Evolutionary conservation across 1,140 invertebrate species (phyloP).

Genomic region (Platyscapa corneri): DNA sequence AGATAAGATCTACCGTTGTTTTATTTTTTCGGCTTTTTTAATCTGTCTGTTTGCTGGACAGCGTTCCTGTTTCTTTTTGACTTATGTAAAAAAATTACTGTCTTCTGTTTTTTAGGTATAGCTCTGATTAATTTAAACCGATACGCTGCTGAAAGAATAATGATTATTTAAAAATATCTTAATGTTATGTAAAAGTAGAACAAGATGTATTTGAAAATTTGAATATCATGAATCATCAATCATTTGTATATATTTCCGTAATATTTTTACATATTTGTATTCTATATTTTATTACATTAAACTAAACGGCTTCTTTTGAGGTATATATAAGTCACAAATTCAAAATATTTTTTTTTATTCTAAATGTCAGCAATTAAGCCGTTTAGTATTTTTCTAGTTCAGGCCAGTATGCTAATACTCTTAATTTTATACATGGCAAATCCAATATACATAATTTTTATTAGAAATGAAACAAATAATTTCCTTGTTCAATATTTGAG

Average conservation of each 20-base stretch:
- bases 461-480: no score
- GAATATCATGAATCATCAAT: neutral
- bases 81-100: neutral
- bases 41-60: neutral
- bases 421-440: no score
- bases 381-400: neutral
- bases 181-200: neutral
- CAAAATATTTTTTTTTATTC: neutral
- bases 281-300: neutral
- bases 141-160: conserved; percentile 19
- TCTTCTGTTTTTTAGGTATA: neutral
- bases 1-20: conserved; percentile 30
- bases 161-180: conserved; percentile 5
- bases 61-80: conserved; percentile 13
- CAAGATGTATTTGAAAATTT: neutral
- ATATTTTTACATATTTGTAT: neutral
- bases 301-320: no score
- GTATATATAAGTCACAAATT: no score
- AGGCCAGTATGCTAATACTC: neutral
- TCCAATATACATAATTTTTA: no score
- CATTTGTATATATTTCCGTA: neutral
- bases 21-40: conserved; percentile 16
- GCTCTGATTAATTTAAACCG: conserved; percentile 30
- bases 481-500: neutral
- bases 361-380: neutral